Base-by-base conservation (phyloP, 2,113 vertebrate genomes). In the Carollia perspicillata region DNA sequence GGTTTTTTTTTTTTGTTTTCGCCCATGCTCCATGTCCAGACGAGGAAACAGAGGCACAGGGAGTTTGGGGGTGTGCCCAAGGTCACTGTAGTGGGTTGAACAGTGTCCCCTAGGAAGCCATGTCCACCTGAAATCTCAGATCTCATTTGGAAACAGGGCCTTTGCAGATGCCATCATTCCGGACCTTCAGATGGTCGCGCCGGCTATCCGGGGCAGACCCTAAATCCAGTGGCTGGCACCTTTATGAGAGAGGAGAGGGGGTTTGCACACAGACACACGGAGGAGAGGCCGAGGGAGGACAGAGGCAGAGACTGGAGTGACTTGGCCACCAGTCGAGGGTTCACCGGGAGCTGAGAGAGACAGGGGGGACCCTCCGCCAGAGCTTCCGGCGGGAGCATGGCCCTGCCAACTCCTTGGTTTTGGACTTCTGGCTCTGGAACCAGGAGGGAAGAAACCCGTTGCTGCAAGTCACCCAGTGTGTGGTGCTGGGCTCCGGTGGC, bases 381-480 rank as follows among this genome's bases (percentile, higher is more conserved):
- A 12, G 12, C 28, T 44, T 3, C 14, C 0, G 1, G 35, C 28
- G 30, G n/a, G 49, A 13, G 28, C 5, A 0, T 1, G 4, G 37
- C 49, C 66, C 26, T 0, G 10, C 14, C 0, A 1, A 33, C 22
- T 5, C 18, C 71, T 20, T 22, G 37, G 26, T 9, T 30, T 16
- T 0, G 10, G 49, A 13, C 30, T 44, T 65, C 7, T 5, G 74
- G 23, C 6, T 81, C 42, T 5, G 18, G 33, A 55, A 8, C 11
- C 1, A 1, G 0, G 26, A 49, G 26, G 35, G 33, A 20, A 33
- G 2, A 16, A 8, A 2, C 0, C 8, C 35, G 18, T 14, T 18
- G 69, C 47, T 16, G 33, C 4, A 2, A 30, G 71, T 17, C 22
- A 44, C 35, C 28, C 7, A 0, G 65, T 22, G 1, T 9, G 26